phyloP scores from a whole-genome alignment of 2,113 vertebrate species.

The Regulus satrapa region DNA sequence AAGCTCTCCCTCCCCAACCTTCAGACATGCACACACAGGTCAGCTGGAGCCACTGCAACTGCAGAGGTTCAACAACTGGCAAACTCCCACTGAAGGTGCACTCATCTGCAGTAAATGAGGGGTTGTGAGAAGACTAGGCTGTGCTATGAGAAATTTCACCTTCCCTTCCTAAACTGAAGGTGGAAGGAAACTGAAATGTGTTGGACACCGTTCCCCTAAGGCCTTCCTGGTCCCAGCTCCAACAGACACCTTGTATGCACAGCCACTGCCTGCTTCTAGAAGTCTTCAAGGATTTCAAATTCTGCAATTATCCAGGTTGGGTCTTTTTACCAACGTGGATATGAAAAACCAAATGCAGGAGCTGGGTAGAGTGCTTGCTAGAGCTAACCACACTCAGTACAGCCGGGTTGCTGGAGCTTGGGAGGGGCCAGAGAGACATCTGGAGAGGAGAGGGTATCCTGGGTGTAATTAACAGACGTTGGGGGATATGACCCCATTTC shows the following conservation, averaged over 20 bases:
- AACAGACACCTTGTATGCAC: accelerated
- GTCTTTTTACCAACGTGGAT: accelerated
- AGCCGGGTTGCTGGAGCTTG: accelerated
- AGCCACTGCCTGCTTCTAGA: not conserved
- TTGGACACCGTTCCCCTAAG: not conserved
- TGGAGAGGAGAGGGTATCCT: not conserved
- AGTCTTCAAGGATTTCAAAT: not conserved
- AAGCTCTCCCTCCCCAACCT: not conserved
- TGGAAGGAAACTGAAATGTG: not conserved
- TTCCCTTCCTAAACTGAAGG: not conserved
- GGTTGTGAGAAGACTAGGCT: not conserved
- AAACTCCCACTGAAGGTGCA: not conserved
- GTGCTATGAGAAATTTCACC: not conserved
- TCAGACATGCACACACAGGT: accelerated
- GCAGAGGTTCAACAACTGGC: not conserved
- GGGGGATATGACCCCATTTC: slow-evolving; percentile 37
- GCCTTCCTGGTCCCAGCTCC: not conserved
- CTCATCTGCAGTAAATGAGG: not conserved
- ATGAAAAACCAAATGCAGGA: not conserved
- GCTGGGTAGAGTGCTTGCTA: accelerated
- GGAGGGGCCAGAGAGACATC: not conserved
- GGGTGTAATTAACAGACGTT: slow-evolving; percentile 28
- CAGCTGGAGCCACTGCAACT: not conserved
- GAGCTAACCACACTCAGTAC: not conserved
- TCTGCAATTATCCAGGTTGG: not conserved